Base-by-base conservation (phyloP, 1,140 invertebrate genomes). In the Trissolcus basalis region DNA sequence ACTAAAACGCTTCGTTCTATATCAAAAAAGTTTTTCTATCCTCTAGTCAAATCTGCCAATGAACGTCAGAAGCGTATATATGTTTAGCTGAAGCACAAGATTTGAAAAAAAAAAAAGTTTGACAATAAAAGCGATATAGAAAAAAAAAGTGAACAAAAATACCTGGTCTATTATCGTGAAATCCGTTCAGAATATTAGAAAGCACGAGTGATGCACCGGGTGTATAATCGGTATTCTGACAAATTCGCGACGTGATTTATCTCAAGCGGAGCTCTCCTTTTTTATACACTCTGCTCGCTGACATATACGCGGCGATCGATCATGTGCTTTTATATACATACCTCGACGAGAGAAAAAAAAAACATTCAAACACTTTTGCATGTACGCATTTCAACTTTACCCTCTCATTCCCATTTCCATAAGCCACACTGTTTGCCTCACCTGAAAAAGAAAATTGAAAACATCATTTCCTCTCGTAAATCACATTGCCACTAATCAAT, bases 181-280 rank as follows among this genome's bases (percentile, higher is more conserved):
- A 27, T 27, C 19, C 19, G 6, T 27, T 27, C 19, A 3, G 6
- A 27, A 27, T 27, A 27, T 27, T 27, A 27, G 1, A 6, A 9
- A 50, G 71, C 71, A 53, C 50, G 41, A 51, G 53, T 60, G 64
- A 58, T 39, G 41, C 61, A 15, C 14, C 13, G 43, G 15, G 13
- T 44, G 45, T 49, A 54, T 69, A 75, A 75, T 76, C 65, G 60
- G 54, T 67, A 76, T 70, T 61, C 54, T 45, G 67, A 76, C 73
- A 76, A 76, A 76, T 70, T 76, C 50, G 60, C 54, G 56, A 61
- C 55, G 73, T 67, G 67, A 76, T 76, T 76, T 76, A 76, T 70
- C 67, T 69, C 45, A n/a, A 6, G 65, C 48, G 51, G 60, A 70
- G 55, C 36, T 67, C 53, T 60, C 65, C 65, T 69, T 70, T 27